Evolutionary conservation across 2,888 invertebrate genomes (phyloP), one percentile per base, ranked within the genome.

Genomic region (Drosophila infuscata): DNA sequence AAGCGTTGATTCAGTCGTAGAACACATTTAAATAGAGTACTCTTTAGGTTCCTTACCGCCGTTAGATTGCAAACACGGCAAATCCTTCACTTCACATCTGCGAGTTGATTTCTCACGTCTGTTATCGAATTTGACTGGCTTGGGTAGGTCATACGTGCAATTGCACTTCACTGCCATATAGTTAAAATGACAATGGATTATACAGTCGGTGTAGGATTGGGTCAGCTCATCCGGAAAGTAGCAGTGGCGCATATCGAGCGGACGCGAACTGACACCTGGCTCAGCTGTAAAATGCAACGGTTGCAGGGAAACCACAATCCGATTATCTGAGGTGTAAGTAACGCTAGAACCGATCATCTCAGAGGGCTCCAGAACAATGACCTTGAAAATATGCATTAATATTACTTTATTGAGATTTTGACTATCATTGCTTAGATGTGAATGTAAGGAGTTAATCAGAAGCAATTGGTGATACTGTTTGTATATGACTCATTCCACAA

Each of bases 261-360:
- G 79, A 9, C 90, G 71, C 0, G 79, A 60, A 12, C 38, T 59
- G 6, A 91, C 80, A 25, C 61, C 86, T 2, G 53, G 1, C 30
- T 91, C 91, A 25, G 90, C 91, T 0, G 78, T 78, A 32, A 91
- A 91, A 0, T 82, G 79, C 1, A 86, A 33, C 0, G 90, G 91
- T 12, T 86, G 82, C 38, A 91, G 52, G 0, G 82, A 70, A 3
- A 90, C 54, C 4, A 81, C 71, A 35, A 89, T 78, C 3, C 86
- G 83, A 54, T 91, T 86, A 25, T 83, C 89, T 0, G 77, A 46
- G 32, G 91, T 68, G 9, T 79, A 82, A 4, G 65, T 78, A 8
- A 81, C 64, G 38, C 82, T 82, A 6, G 79, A 73, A 17, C 88
- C 86, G 36, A 89, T 52, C 29, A 62, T 68, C 49, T 91, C 86